Conservation (phyloP, 2,888 invertebrate species). For the Nebria brevicollis region DNA sequence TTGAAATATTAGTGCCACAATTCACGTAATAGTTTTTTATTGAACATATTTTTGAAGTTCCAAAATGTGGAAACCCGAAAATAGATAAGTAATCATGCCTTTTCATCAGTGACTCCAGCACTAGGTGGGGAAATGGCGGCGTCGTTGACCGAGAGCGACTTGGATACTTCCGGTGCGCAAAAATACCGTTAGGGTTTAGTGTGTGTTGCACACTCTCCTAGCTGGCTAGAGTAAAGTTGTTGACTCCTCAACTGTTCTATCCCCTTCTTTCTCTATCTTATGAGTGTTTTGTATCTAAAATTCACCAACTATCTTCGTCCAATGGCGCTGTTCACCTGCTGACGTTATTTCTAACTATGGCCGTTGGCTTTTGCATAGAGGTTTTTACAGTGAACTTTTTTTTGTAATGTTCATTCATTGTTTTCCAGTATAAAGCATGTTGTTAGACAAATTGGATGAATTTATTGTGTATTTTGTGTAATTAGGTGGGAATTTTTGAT, state of each 20-base stretch:
- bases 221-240: conserved; percentile 4
- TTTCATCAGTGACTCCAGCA: conserved; percentile 14
- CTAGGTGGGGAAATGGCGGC: conserved; percentile 33
- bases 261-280: conserved; percentile 14
- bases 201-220: conserved; percentile 28
- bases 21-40: no score
- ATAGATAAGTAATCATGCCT: no score
- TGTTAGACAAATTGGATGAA: neutral
- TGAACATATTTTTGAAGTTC: no score
- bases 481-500: neutral
- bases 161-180: conserved; percentile 41
- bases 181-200: conserved; percentile 34
- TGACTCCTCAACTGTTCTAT: conserved; percentile 21
- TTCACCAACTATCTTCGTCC: conserved; percentile 13
- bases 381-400: conserved; percentile 35
- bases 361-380: conserved; percentile 33
- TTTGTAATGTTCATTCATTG: conserved; percentile 3
- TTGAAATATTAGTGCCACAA: no score
- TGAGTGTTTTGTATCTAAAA: neutral
- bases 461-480: neutral
- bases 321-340: conserved; percentile 37
- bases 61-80: no score
- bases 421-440: neutral
- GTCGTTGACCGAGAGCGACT: conserved; percentile 42
- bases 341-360: conserved; percentile 1